Conservation (phyloP, 2,797 vertebrate species). For the Pseudochirops corinnae region DNA sequence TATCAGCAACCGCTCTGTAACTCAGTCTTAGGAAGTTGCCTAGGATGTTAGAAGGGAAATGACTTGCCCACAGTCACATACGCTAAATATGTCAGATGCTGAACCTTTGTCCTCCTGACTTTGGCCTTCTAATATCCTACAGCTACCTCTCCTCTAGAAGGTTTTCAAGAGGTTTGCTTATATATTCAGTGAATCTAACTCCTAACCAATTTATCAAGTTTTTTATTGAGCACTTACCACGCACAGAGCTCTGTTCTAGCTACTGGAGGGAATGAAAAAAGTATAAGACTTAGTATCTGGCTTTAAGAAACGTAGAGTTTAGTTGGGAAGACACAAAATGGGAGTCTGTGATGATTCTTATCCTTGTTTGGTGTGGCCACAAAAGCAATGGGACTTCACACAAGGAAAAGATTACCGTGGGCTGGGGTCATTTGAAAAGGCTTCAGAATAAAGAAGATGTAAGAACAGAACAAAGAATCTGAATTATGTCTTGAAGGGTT, state of each 20-base stretch:
- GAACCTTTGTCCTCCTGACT: neutral
- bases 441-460: slow-evolving; percentile 41
- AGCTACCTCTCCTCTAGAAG: neutral
- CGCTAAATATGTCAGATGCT: neutral
- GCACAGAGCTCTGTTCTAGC: neutral
- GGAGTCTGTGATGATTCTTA: neutral
- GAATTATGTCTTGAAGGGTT: slow-evolving; percentile 48
- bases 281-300: neutral
- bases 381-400: slow-evolving; percentile 37
- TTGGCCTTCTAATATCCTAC: neutral
- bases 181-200: neutral
- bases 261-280: neutral
- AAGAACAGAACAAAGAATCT: neutral
- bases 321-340: slow-evolving; percentile 13
- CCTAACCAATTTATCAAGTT: neutral
- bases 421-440: slow-evolving; percentile 14
- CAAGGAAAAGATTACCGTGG: neutral
- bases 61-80: neutral
- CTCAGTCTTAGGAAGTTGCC: slow-evolving; percentile 23
- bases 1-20: slow-evolving; percentile 5
- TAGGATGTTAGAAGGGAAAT: slow-evolving; percentile 6
- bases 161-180: neutral
- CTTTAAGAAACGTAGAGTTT: slow-evolving; percentile 23
- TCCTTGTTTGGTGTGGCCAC: neutral
- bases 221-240: neutral